phyloP scores from a whole-genome alignment of 1,140 invertebrate species.

The Gryon sp. region DNA sequence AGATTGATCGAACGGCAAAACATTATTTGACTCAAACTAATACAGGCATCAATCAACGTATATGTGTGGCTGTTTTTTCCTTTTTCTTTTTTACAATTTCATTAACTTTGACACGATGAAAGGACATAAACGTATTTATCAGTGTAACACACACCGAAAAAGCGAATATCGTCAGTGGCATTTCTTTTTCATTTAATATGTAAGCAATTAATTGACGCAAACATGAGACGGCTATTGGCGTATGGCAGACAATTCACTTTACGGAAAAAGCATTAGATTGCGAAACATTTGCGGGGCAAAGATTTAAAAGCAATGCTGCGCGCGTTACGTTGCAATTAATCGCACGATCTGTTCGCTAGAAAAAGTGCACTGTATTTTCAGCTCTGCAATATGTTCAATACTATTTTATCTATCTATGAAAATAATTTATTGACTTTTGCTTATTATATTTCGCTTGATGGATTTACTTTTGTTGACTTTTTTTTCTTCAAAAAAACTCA shows the following conservation, averaged over 20 bases:
- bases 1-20: slow-evolving; percentile 1
- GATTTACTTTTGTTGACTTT: no score
- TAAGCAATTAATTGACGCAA: slow-evolving; percentile 48
- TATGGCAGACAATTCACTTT: slow-evolving; percentile 39
- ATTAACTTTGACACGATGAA: slow-evolving; percentile 37
- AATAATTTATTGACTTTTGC: slow-evolving; percentile 33
- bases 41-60: slow-evolving; percentile 24
- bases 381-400: slow-evolving; percentile 17
- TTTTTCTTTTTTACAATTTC: slow-evolving; percentile 35
- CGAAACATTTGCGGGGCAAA: slow-evolving; percentile 42
- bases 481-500: no score
- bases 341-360: slow-evolving; percentile 41
- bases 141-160: not conserved
- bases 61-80: no score
- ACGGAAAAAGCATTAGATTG: slow-evolving; percentile 50
- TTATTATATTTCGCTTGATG: not conserved
- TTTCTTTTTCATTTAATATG: slow-evolving; percentile 36
- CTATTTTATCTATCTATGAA: slow-evolving; percentile 37
- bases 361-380: slow-evolving; percentile 55
- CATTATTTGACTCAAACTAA: no score
- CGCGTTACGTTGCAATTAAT: slow-evolving; percentile 52
- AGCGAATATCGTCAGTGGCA: slow-evolving; percentile 8
- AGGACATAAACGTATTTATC: slow-evolving; percentile 22
- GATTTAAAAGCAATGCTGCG: slow-evolving; percentile 50
- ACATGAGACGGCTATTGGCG: slow-evolving; percentile 23